Evolutionary conservation across 1,140 invertebrate species (phyloP).

Genomic region (Lordiphosa collinella): DNA sequence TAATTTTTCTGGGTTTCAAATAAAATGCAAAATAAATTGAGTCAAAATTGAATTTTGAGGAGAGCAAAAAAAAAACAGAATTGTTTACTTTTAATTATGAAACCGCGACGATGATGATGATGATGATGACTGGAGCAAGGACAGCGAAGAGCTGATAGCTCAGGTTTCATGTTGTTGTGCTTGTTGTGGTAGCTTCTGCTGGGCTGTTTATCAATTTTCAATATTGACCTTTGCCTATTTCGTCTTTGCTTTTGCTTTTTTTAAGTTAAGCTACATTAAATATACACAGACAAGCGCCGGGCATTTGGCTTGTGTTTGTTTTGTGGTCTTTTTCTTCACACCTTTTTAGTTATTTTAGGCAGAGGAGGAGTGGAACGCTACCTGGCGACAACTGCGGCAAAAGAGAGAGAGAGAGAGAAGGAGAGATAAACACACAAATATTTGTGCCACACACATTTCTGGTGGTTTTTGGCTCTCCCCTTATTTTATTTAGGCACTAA

Average conservation of each 20-base stretch:
- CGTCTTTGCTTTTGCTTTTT: constrained; percentile 43
- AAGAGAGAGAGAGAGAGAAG: constrained; percentile 5
- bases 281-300: constrained; percentile 36
- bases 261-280: constrained; percentile 62
- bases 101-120: constrained; percentile 32
- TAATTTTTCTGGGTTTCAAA: constrained; percentile 26
- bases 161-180: constrained; percentile 27
- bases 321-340: constrained; percentile 52
- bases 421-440: constrained; percentile 46
- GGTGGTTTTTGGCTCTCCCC: neutral
- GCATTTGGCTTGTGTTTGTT: constrained; percentile 40
- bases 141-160: constrained; percentile 42
- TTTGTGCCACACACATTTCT: constrained; percentile 50
- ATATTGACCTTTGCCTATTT: constrained; percentile 70
- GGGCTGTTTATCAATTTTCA: constrained; percentile 73
- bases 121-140: constrained; percentile 10
- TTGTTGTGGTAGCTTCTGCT: constrained; percentile 23
- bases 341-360: constrained; percentile 25
- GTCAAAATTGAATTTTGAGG: constrained; percentile 55
- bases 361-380: constrained; percentile 1
- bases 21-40: constrained; percentile 48
- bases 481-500: neutral
- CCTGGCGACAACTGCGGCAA: constrained; percentile 23
- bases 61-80: constrained; percentile 16
- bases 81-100: constrained; percentile 74